Base-by-base conservation (phyloP, 30 jellyfish, hydroid and myxozoan species). In the Turritopsis rubra region DNA sequence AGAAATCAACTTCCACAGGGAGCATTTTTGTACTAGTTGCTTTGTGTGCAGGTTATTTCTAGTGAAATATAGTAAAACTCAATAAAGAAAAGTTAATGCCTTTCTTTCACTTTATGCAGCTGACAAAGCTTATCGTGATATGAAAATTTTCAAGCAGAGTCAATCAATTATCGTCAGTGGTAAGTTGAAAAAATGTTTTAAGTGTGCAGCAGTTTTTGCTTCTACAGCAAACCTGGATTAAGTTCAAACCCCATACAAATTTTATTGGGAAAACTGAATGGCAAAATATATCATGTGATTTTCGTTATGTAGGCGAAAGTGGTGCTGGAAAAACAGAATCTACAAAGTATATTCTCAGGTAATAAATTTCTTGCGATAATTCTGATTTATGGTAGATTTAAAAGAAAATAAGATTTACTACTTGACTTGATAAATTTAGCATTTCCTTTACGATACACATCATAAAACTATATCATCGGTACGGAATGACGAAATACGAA, bases 321-420 rank as follows among this genome's bases (percentile, higher is more conserved):
- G 97, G 97, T 52, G 97, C 97, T 77, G 97, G 97, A 30, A 91
- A 91, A 81, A 91, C 97, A 8, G 97, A 91, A 73, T 91, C 97
- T 28, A 91, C 97, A 79, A 91, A 91, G 75, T 91, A 80, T 79
- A 91, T 91, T 80, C 70, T 91, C 18, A 91, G 97, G 97, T 90
- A 81, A 21, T 41, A 3, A 3, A 13, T 41, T 41, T 41, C 13
- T 41, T 13, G 13, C 9, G 60, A 3, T 41, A 41, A 5, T 41
- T 41, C n/a, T n/a, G n/a, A n/a, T n/a, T n/a, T n/a, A n/a, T n/a
- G n/a, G n/a, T n/a, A n/a, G n/a, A n/a, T n/a, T n/a, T n/a, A n/a
- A n/a, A n/a, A n/a, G n/a, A n/a, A n/a, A n/a, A n/a, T n/a, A n/a
- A n/a, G n/a, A n/a, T n/a, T n/a, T n/a, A n/a, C n/a, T n/a, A n/a